Conservation (phyloP, 2,888 invertebrate species). For the Hipparchia semele region DNA sequence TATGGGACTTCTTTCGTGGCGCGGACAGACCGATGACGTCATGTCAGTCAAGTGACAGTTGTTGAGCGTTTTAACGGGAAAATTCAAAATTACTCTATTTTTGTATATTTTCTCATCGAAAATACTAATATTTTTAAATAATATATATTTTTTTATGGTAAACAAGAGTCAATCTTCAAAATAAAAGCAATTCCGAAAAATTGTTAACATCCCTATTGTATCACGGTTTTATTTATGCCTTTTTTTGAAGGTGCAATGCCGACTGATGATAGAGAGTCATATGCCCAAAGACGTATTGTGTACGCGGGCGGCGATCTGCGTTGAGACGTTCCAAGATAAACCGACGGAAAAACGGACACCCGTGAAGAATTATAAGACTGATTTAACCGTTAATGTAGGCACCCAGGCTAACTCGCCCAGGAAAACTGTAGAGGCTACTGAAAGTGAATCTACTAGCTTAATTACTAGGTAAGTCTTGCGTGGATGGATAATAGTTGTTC, state of each 20-base stretch:
- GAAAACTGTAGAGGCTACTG: constrained; percentile 52
- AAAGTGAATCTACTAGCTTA: constrained; percentile 59
- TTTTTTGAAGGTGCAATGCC: constrained; percentile 57
- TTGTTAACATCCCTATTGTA: no score
- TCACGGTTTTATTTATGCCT: not conserved
- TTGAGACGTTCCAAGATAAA: constrained; percentile 78
- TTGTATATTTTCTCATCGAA: no score
- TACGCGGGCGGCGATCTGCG: constrained; percentile 85
- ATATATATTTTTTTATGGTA: no score
- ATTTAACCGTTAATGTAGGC: constrained; percentile 69
- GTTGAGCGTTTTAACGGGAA: no score
- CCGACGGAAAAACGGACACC: constrained; percentile 60
- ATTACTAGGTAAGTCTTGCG: constrained; percentile 63
- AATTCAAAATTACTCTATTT: no score
- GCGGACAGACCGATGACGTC: no score
- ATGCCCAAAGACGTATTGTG: constrained; percentile 86
- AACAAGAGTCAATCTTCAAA: no score
- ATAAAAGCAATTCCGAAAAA: no score
- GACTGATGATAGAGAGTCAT: constrained; percentile 66
- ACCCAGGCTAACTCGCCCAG: constrained; percentile 62
- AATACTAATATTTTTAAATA: no score
- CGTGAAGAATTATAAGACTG: constrained; percentile 75
- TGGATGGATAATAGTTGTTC: no score
- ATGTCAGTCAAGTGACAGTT: no score
- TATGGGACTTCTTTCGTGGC: no score